These are phyloP conservation scores for Nephila pilipes DNA, from an alignment of 1,140 invertebrate species.

Conservation along the genomic window DNA sequence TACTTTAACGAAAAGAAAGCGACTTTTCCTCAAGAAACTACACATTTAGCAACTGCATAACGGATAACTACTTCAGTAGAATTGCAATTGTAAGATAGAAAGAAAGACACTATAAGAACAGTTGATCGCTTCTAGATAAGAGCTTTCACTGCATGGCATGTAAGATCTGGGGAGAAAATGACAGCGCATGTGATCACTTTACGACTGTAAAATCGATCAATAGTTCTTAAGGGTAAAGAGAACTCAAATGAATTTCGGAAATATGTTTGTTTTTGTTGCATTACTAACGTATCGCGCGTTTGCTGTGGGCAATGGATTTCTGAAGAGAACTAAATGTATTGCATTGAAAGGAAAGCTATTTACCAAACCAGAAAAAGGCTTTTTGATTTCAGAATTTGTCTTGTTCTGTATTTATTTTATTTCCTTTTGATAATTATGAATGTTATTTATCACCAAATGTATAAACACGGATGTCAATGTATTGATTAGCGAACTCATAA, in stretches of 20 bases:
- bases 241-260: not conserved
- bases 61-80: too few species aligned
- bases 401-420: not conserved
- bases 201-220: not conserved
- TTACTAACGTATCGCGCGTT: not conserved
- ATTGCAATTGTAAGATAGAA: too few species aligned
- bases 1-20: too few species aligned
- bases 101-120: too few species aligned
- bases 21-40: too few species aligned
- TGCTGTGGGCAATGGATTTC: not conserved
- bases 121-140: not conserved
- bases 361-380: not conserved
- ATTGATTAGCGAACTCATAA: too few species aligned
- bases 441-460: not conserved
- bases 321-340: not conserved
- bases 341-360: not conserved
- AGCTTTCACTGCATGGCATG: not conserved
- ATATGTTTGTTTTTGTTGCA: not conserved
- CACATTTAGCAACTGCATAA: too few species aligned
- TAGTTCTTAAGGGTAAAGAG: not conserved
- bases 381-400: not conserved
- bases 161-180: not conserved
- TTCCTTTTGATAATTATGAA: not conserved
- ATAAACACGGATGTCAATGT: too few species aligned
- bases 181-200: not conserved